A percentile compares a stretch with the other conserved stretches of the same genome.
Evolutionary conservation across 1,140 invertebrate genomes (phyloP).

Genomic region (Drosophila neocordata): DNA sequence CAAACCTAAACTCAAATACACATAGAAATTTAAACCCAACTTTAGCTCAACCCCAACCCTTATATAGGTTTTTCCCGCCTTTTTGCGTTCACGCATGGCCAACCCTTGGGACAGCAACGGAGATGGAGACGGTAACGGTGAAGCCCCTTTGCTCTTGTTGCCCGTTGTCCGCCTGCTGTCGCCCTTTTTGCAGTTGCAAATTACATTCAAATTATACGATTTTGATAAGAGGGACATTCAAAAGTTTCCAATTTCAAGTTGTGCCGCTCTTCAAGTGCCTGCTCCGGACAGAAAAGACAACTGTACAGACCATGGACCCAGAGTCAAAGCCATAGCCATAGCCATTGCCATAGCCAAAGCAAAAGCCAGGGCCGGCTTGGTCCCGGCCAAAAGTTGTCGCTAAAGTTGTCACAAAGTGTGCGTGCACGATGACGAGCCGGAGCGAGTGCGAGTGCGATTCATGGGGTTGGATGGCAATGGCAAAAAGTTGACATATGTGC

Average conservation of each 20-base stretch:
- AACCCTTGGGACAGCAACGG: slow-evolving; percentile 25
- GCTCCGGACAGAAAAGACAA: slow-evolving; percentile 2
- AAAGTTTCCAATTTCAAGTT: slow-evolving; percentile 82
- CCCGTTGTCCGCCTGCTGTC: slow-evolving; percentile 39
- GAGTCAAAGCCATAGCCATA: neutral
- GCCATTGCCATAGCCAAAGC: slow-evolving; percentile 13
- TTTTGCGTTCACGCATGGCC: slow-evolving; percentile 41
- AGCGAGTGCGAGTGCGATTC: slow-evolving; percentile 34
- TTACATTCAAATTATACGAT: slow-evolving; percentile 83
- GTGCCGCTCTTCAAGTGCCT: slow-evolving; percentile 68
- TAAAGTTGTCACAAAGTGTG: slow-evolving; percentile 63
- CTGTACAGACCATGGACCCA: neutral
- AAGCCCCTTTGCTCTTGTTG: slow-evolving; percentile 19
- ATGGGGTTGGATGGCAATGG: slow-evolving; percentile 34
- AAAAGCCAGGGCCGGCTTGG: neutral
- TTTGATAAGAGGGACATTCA: slow-evolving; percentile 82
- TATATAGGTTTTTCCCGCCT: slow-evolving; percentile 6
- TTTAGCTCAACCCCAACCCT: neutral
- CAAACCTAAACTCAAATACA: neutral
- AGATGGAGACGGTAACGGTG: neutral
- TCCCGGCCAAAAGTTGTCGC: slow-evolving; percentile 54
- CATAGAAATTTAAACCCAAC: neutral
- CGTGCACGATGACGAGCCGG: slow-evolving; percentile 32
- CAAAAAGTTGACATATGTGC: slow-evolving; percentile 82
- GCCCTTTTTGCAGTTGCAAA: slow-evolving; percentile 78